Conservation (phyloP, 2,113 vertebrate species). For the Albula goreensis region DNA sequence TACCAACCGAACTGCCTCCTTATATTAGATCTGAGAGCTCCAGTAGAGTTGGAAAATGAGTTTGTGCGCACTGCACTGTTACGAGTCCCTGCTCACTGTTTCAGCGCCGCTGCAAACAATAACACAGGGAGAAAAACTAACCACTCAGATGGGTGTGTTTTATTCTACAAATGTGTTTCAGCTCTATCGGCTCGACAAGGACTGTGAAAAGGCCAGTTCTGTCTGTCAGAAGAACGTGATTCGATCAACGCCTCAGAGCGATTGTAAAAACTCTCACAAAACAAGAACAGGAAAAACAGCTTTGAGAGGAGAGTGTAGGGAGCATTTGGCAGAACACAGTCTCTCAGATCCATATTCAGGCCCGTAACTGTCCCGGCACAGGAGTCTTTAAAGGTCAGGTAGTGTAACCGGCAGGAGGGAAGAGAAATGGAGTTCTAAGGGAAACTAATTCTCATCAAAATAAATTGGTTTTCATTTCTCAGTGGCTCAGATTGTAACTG, state of each 20-base stretch:
- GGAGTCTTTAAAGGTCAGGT: background rate
- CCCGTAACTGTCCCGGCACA: background rate
- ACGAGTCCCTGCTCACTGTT: background rate
- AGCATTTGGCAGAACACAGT: background rate
- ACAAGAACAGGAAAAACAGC: conserved; percentile 16
- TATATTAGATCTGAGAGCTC: conserved; percentile 36
- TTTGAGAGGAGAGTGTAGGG: background rate
- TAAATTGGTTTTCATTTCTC: background rate
- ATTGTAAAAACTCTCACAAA: conserved; percentile 28
- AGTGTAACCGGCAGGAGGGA: background rate
- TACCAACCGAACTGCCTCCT: conserved; percentile 30
- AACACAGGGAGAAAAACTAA: background rate
- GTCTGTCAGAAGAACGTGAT: background rate
- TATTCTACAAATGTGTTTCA: conserved; percentile 22
- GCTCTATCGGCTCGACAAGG: conserved; percentile 12
- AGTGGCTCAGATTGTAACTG: background rate
- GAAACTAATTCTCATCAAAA: background rate
- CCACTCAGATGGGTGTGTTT: conserved; percentile 14
- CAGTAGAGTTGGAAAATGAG: conserved; percentile 29
- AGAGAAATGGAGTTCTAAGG: background rate
- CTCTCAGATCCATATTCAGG: background rate
- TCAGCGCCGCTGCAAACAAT: background rate
- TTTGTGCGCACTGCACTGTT: conserved; percentile 30
- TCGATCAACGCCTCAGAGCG: background rate
- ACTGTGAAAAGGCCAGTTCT: conserved; percentile 8